These are phyloP conservation scores for Cotesia congregata DNA, from an alignment of 2,888 invertebrate species.

Conservation along the genomic window DNA sequence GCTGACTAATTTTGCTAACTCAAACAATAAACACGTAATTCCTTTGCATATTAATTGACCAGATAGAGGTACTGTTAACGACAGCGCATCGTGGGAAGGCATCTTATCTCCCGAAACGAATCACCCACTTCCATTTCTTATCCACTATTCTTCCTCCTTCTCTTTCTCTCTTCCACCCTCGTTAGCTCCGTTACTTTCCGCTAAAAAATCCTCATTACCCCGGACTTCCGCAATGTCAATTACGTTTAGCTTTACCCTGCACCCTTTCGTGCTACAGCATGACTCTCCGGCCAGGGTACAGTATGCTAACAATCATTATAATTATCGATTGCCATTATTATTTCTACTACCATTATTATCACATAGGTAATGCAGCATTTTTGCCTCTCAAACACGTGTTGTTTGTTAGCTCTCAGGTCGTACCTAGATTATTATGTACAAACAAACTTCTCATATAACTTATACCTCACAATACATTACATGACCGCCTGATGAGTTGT, in stretches of 20 bases:
- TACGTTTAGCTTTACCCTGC: slow-evolving; percentile 48
- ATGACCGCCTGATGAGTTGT: background rate
- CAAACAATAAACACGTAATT: too few relatives aligned
- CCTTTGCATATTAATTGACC: background rate
- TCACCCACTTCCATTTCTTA: slow-evolving; percentile 48
- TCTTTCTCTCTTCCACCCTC: slow-evolving; percentile 7
- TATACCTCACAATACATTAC: too few relatives aligned
- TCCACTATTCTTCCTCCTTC: slow-evolving; percentile 43
- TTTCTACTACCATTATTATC: too few relatives aligned
- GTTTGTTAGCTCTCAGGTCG: background rate
- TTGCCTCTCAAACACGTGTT: slow-evolving; percentile 37
- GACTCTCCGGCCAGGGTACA: slow-evolving; percentile 43
- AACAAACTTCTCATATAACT: background rate
- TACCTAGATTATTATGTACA: background rate
- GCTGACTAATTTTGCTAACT: background rate
- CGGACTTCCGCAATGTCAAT: slow-evolving; percentile 54
- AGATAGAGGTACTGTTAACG: background rate
- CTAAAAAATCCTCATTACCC: slow-evolving; percentile 41
- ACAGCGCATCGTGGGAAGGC: slow-evolving; percentile 47
- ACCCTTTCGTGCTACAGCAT: slow-evolving; percentile 48
- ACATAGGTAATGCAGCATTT: slow-evolving; percentile 23
- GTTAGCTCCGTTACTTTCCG: background rate
- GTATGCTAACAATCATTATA: slow-evolving; percentile 48
- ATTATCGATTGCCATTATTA: slow-evolving; percentile 47
- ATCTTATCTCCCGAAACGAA: slow-evolving; percentile 45